Evolutionary conservation across 2,113 vertebrate species (phyloP).

Genomic region (Heliornis fulica): DNA sequence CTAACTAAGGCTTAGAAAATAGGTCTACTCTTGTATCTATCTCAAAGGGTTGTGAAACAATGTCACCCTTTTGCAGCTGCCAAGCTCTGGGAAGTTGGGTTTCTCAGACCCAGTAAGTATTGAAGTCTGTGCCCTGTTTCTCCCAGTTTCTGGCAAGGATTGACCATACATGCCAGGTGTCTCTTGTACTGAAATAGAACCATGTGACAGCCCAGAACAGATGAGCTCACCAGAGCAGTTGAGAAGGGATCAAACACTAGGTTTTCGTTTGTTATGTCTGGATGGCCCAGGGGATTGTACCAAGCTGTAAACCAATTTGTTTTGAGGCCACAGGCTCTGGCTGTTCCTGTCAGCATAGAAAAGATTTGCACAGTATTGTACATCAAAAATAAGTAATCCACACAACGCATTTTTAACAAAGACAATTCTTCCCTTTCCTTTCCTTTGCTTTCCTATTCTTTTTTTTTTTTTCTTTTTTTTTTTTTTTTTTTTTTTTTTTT

Average conservation of each 20-base stretch:
- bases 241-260: neutral
- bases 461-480: neutral
- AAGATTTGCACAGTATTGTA: neutral
- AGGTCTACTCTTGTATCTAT: neutral
- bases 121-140: neutral
- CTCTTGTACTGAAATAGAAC: neutral
- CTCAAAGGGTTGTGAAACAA: slow-evolving; percentile 8
- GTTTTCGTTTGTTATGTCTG: neutral
- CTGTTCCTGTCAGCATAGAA: neutral
- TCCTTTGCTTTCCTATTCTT: neutral
- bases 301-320: neutral
- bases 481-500: neutral
- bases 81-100: neutral
- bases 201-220: neutral
- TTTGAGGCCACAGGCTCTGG: neutral
- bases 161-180: neutral
- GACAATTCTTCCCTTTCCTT: neutral
- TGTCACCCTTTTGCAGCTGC: neutral
- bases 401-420: neutral
- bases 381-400: neutral
- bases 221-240: neutral
- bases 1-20: neutral
- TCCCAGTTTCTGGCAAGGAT: neutral
- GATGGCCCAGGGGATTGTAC: neutral
- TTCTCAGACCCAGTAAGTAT: neutral